Conservation (phyloP, 2,888 invertebrate genomes). For the Synergus gifuensis region DNA sequence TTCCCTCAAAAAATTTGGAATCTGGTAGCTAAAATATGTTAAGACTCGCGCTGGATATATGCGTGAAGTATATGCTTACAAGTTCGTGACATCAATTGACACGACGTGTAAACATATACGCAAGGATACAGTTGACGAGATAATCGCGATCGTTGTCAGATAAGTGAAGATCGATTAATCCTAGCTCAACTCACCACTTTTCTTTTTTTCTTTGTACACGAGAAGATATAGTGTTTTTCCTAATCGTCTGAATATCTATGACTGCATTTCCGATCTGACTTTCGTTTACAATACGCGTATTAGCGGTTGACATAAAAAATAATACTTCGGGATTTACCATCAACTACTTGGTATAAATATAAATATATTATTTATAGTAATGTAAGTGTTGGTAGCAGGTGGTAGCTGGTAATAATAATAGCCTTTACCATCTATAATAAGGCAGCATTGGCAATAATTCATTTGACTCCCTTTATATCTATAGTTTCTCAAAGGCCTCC, state of each 20-base stretch:
- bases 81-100: slow-evolving; percentile 41
- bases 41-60: slow-evolving; percentile 7
- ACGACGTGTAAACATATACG: slow-evolving; percentile 35
- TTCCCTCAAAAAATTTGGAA: slow-evolving; percentile 25
- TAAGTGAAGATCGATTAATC: slow-evolving; percentile 29
- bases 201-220: neutral
- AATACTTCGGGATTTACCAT: too few relatives aligned
- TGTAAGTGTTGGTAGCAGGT: neutral
- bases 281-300: neutral
- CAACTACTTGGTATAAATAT: neutral
- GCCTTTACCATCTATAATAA: slow-evolving; percentile 25
- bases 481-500: slow-evolving; percentile 30
- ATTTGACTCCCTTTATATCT: slow-evolving; percentile 15
- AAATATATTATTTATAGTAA: neutral
- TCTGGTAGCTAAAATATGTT: slow-evolving; percentile 33
- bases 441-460: slow-evolving; percentile 36
- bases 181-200: slow-evolving; percentile 10
- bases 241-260: slow-evolving; percentile 13
- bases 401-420: slow-evolving; percentile 36
- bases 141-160: slow-evolving; percentile 30
- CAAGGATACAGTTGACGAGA: slow-evolving; percentile 32
- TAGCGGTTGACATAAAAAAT: too few relatives aligned
- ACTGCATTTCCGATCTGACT: slow-evolving; percentile 8
- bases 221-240: neutral
- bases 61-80: slow-evolving; percentile 34